Evolutionary conservation across 1,140 invertebrate species (phyloP), one percentile per base, ranked within the genome.

Genomic region (Lasioglossum albipes): DNA sequence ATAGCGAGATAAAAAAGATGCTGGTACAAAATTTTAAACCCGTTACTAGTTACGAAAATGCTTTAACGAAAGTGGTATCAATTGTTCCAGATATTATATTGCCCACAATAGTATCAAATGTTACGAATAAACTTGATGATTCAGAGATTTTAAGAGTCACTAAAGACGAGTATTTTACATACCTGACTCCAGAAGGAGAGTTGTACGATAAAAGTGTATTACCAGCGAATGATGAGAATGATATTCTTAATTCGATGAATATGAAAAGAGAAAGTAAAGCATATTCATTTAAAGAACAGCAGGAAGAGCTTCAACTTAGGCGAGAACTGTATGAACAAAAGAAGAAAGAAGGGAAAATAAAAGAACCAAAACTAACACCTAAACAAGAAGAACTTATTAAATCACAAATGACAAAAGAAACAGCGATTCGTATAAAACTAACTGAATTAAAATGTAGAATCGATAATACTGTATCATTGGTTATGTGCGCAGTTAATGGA

Each of bases 221-320:
- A 72, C 97, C 98, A 10, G 96, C 95, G 2, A 95, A 94, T 83
- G 95, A 96, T 70, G 95, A 95, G 75, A 95, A 94, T 82, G 94
- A 93, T 62, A 93, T 94, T 52, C 86, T 95, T 88, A 94, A 95
- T 69, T 95, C 95, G 22, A 96, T 97, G 94, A 99, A 99, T 88
- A 95, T 99, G 89, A 99, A 98, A 93, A 94, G 98, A 61, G 98
- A 99, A 90, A 99, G 97, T 91, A 99, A 99, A 94, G 97, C 96
- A 4, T 99, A 99, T 91, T 98, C 98, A 22, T 99, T 98, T 91
- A 98, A 99, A 91, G 99, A 99, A 87, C 99, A 99, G 91, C 94
- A 99, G 88, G 98, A 99, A 90, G 99, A 99, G 91, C 92, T 99
- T 75, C 97, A 98, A 89, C 92, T 99, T 52, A 94, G 97, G 57